phyloP scores from a whole-genome alignment of 2,113 vertebrate species.

The Athene cunicularia region DNA sequence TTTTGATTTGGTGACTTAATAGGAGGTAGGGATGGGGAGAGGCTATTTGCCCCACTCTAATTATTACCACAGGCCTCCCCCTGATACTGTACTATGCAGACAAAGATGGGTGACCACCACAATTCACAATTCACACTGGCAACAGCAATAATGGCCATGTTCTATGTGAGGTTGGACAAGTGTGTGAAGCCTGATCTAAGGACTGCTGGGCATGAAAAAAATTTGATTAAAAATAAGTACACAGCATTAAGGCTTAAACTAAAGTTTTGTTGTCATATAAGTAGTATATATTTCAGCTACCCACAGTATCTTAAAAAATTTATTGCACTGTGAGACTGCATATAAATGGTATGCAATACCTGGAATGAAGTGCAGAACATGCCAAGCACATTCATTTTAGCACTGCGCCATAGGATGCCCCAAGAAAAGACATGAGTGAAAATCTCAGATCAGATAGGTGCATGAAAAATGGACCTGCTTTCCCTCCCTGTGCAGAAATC shows the following conservation, averaged over 20 bases:
- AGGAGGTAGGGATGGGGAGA: not conserved
- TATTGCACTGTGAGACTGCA: not conserved
- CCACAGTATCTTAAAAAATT: not conserved
- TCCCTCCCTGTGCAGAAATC: not conserved
- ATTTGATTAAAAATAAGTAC: not conserved
- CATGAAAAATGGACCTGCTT: not conserved
- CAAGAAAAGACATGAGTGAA: not conserved
- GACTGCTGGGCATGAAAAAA: not conserved
- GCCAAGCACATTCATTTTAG: not conserved
- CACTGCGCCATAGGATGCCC: not conserved
- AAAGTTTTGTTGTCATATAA: not conserved
- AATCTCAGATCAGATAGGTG: not conserved
- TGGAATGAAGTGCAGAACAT: not conserved
- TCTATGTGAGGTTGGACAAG: not conserved
- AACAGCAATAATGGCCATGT: not conserved
- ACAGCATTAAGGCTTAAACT: not conserved
- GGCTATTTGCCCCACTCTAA: not conserved
- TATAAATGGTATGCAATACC: not conserved
- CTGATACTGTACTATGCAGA: too few relatives aligned
- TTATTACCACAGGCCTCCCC: not conserved
- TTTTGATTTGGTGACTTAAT: not conserved
- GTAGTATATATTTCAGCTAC: slow-evolving; percentile 7
- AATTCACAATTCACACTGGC: not conserved
- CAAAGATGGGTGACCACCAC: not conserved
- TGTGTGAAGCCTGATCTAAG: not conserved